Evolutionary conservation across 2,888 invertebrate species (phyloP), one percentile per base, ranked within the genome.

Genomic region (Cryptocephalus moraei): DNA sequence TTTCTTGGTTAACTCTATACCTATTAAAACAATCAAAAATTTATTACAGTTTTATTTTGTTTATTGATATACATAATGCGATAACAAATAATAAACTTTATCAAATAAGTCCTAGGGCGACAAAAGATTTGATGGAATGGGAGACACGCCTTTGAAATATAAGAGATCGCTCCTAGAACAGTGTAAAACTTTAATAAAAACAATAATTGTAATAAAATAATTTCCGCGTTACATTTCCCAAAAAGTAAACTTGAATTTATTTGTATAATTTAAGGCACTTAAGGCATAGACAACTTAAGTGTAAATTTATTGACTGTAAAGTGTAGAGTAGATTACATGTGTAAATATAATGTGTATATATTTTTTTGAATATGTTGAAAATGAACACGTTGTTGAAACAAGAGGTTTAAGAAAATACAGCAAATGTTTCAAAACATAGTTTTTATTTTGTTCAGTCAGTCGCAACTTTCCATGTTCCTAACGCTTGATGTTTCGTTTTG

Each of bases 401-500:
- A 36, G 36, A 36, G 36, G n/a, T 11, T 36, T 11, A 34, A n/a
- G n/a, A n/a, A n/a, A n/a, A n/a, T n/a, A 36, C 12, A 11, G 36
- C 36, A 36, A 12, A 36, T 36, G 36, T 36, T 36, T 36, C 36
- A 11, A 11, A 12, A 4, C 11, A n/a, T 36, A 11, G 6, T n/a
- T 36, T 36, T 36, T 36, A 12, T 36, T 36, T 36, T 22, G 22
- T 36, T 36, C 36, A 36, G 36, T 36, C 36, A 36, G 36, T 36
- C 36, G 36, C 36, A 36, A 11, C 11, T 36, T 36, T 11, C 36
- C 3, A 11, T 11, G 36, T 36, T 36, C 11, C n/a, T 36, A 12
- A 36, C 36, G 36, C 12, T 49, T 55, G 51, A 46, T 50, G 52
- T 53, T 56, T 55, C 51, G 50, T 55, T 48, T 44, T 48, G 47